phyloP scores from a whole-genome alignment of 2,797 vertebrate genomes.

The Columba guinea region DNA sequence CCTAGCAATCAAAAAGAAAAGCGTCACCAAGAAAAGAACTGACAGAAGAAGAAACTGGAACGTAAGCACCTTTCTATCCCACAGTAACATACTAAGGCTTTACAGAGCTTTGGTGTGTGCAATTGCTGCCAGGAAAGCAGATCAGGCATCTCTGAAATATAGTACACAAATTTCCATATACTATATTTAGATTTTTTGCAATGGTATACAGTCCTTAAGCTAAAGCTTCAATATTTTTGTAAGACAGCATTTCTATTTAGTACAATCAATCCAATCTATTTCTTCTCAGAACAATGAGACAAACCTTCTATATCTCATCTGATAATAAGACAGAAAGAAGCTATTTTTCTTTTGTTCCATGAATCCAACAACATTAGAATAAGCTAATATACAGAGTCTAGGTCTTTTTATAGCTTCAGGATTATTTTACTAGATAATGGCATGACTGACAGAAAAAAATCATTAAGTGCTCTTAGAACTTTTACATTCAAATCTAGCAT shows the following conservation, averaged over 20 bases:
- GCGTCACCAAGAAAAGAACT: not conserved
- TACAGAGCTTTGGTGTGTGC: not conserved
- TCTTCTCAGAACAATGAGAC: not conserved
- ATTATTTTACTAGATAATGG: not conserved
- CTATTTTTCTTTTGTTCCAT: not conserved
- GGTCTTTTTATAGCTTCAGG: not conserved
- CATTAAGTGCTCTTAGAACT: not conserved
- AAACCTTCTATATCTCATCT: not conserved
- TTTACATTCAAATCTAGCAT: not conserved
- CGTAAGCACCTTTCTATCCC: not conserved
- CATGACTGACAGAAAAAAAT: not conserved
- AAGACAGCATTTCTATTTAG: not conserved
- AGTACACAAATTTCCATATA: not conserved
- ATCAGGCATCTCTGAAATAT: not conserved
- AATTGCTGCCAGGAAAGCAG: not conserved
- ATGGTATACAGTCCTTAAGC: not conserved
- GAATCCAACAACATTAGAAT: not conserved
- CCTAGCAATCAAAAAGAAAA: slow-evolving; percentile 75
- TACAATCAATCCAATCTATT: not conserved
- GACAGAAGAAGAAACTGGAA: not conserved
- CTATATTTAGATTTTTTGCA: not conserved
- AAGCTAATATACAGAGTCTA: not conserved
- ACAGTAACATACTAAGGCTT: not conserved
- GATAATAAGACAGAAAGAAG: not conserved
- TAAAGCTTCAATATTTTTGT: not conserved